Evolutionary conservation across 1,140 invertebrate species (phyloP).

Genomic region (Microplitis demolitor): DNA sequence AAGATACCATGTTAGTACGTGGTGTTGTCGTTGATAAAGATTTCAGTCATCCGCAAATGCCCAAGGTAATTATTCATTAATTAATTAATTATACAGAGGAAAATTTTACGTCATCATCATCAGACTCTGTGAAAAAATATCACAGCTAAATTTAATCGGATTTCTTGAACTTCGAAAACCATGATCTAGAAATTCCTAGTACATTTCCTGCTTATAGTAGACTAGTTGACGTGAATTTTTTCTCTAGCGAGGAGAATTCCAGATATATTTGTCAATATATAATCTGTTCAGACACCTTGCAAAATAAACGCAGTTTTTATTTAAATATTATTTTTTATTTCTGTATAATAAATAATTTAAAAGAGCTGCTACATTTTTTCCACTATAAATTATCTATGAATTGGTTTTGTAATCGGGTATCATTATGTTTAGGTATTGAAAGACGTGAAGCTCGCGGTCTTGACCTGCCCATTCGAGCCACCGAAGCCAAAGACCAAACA

Average conservation of each 20-base stretch:
- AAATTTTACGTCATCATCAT: too few species aligned
- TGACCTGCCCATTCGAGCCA: slow-evolving; percentile 99
- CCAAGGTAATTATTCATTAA: slow-evolving; percentile 70
- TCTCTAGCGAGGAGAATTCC: slow-evolving; percentile 35
- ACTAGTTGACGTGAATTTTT: too few species aligned
- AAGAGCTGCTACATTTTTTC: slow-evolving; percentile 14
- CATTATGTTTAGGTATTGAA: slow-evolving; percentile 64
- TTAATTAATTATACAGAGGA: too few species aligned
- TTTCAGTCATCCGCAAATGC: slow-evolving; percentile 99
- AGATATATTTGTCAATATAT: slow-evolving; percentile 22
- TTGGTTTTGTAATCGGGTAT: neutral
- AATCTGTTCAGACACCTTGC: slow-evolving; percentile 35
- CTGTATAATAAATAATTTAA: neutral
- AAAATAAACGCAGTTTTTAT: slow-evolving; percentile 28
- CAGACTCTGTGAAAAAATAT: too few species aligned
- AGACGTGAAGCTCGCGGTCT: slow-evolving; percentile 93
- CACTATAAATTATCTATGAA: neutral
- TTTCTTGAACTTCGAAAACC: too few species aligned
- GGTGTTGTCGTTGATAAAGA: slow-evolving; percentile 99
- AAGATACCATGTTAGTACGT: slow-evolving; percentile 95
- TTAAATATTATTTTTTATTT: slow-evolving; percentile 12
- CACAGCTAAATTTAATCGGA: too few species aligned
- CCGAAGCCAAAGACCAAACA: slow-evolving; percentile 99
- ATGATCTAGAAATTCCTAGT: too few species aligned
- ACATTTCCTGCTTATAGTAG: too few species aligned